Base-by-base conservation (phyloP, 2,797 vertebrate species). In the Cercopithecus hamlyni region DNA sequence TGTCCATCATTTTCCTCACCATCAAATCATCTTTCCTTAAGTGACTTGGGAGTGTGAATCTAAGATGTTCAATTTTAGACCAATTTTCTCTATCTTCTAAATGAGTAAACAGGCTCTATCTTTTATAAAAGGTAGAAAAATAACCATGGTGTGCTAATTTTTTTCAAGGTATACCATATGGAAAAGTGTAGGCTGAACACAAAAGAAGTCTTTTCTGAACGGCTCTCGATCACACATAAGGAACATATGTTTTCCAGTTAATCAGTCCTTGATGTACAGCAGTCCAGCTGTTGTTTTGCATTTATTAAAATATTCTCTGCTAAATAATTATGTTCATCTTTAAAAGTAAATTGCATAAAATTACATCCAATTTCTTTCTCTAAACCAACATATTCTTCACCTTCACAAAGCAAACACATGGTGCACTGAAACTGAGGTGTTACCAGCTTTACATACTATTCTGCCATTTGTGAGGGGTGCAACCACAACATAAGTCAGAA, bases 291-390 rank as follows among this genome's bases (percentile, higher is more conserved):
- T 93, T 93, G 14, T 88, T 96, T 36, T 81, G 36, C 85, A 95
- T 57, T 95, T 92, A 96, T 95, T 97, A 89, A 94, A 97, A 95
- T 64, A 92, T 61, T 93, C 96, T 86, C 95, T 93, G 75, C 70
- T 89, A 93, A 93, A 85, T 73, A 97, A 88, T 70, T 84, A 36
- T 36, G 7, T 58, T 92, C 79, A 22, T 91, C 89, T 96, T 95
- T 83, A 76, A 87, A 96, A 97, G 58, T 55, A 96, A 75, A 97
- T 77, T 81, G 48, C 39, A 85, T 92, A 88, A 97, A 97, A 95
- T 96, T 97, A 82, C 88, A 97, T 89, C 93, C 64, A 90, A 20
- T 92, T 58, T 93, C 83, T 97, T 82, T 84, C 94, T 95, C 50
- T 84, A 95, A 93, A 96, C 61, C 94, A 98, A 92, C 75, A 97